Evolutionary conservation across 2,797 vertebrate species (phyloP).

Genomic region (Paguma larvata): DNA sequence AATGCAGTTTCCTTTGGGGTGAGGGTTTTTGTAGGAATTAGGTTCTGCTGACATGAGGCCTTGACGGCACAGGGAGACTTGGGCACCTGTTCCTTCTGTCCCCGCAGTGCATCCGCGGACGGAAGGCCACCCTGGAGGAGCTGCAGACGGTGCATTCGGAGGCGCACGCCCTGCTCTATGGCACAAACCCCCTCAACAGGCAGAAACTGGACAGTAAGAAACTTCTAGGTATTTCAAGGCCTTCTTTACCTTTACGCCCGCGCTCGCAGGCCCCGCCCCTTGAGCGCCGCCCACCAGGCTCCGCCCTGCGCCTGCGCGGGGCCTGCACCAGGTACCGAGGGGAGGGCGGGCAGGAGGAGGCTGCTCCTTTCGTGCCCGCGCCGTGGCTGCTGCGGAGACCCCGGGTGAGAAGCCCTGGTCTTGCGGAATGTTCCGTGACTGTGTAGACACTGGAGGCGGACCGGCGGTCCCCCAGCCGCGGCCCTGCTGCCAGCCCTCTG

Average conservation of each 20-base stretch:
- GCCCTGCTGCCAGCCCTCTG: no score
- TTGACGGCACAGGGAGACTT: accelerated
- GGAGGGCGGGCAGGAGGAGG: not conserved
- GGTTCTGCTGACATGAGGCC: accelerated
- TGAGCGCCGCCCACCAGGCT: no score
- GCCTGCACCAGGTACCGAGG: not conserved
- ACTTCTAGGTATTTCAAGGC: conserved; percentile 86
- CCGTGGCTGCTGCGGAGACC: no score
- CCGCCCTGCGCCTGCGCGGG: not conserved
- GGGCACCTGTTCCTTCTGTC: conserved; percentile 12
- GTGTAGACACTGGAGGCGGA: accelerated
- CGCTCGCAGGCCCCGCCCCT: accelerated
- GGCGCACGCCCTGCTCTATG: conserved; percentile 95
- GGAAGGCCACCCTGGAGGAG: conserved; percentile 97
- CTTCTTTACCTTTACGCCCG: conserved; percentile 37
- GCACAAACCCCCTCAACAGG: conserved; percentile 97
- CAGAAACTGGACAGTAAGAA: conserved; percentile 98
- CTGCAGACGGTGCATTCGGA: conserved; percentile 97
- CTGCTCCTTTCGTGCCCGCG: accelerated
- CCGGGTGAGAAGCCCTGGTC: accelerated
- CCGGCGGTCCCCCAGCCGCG: accelerated
- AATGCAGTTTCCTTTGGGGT: accelerated
- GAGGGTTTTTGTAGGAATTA: accelerated
- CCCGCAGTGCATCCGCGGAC: conserved; percentile 94
- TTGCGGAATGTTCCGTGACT: accelerated